Evolutionary conservation across 1,140 invertebrate species (phyloP).

Genomic region (Zophobas atratus): DNA sequence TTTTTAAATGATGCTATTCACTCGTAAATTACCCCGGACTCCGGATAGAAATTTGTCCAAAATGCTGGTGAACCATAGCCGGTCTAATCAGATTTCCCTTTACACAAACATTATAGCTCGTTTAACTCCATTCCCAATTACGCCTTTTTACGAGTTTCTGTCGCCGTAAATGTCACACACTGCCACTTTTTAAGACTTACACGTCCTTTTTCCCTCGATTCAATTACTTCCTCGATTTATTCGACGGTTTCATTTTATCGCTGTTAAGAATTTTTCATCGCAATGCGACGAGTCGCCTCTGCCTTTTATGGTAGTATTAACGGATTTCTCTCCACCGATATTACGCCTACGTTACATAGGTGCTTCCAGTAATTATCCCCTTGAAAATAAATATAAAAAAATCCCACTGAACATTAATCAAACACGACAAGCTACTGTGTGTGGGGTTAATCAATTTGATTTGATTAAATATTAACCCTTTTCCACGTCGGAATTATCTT

Average conservation of each 20-base stretch:
- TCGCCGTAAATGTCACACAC: slow-evolving; percentile 16
- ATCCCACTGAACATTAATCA: slow-evolving; percentile 6
- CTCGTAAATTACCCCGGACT: background rate
- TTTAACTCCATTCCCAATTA: slow-evolving; percentile 17
- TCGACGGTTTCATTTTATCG: slow-evolving; percentile 10
- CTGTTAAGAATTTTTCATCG: background rate
- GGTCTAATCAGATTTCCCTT: slow-evolving; percentile 14
- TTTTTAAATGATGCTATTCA: background rate
- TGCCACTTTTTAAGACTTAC: slow-evolving; percentile 14
- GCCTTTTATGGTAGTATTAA: slow-evolving; percentile 1
- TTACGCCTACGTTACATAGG: background rate
- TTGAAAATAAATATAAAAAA: slow-evolving; percentile 4
- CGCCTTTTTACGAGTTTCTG: slow-evolving; percentile 13
- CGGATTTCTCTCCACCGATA: background rate
- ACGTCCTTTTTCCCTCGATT: slow-evolving; percentile 9
- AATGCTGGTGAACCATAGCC: slow-evolving; percentile 2
- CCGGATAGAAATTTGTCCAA: slow-evolving; percentile 3
- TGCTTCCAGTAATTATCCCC: slow-evolving; percentile 5
- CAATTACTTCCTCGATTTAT: slow-evolving; percentile 4
- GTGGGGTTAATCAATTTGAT: background rate
- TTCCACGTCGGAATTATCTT: too few species aligned
- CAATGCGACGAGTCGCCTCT: slow-evolving; percentile 3
- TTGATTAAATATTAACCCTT: background rate
- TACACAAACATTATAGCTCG: slow-evolving; percentile 16
- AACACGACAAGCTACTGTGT: slow-evolving; percentile 1